Conservation (phyloP, 2,797 vertebrate species). For the Cynopterus sphinx region DNA sequence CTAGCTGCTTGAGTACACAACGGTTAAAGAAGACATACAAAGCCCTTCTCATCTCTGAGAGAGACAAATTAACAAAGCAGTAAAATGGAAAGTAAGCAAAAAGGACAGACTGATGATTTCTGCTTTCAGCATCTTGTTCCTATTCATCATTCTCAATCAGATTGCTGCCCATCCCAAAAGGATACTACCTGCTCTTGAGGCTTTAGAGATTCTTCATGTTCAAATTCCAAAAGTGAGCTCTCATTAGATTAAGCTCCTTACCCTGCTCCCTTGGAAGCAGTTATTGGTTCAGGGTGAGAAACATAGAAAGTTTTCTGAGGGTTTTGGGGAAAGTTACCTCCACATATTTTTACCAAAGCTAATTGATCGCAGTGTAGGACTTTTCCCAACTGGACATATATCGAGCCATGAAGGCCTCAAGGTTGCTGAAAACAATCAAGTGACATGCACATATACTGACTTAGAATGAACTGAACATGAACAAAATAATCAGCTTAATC, state of each 20-base stretch:
- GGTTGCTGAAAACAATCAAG: not conserved
- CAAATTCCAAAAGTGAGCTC: not conserved
- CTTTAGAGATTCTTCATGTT: not conserved
- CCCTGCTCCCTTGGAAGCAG: not conserved
- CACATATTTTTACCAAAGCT: not conserved
- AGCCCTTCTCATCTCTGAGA: not conserved
- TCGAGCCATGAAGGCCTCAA: not conserved
- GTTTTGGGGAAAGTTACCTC: not conserved
- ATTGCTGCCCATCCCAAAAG: accelerated
- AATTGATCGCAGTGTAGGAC: not conserved
- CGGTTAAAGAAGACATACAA: not conserved
- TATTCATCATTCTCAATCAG: not conserved
- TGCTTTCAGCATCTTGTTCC: not conserved
- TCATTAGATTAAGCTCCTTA: not conserved
- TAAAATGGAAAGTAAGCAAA: not conserved
- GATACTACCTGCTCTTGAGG: not conserved
- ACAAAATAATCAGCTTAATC: not conserved
- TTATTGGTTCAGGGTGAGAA: not conserved
- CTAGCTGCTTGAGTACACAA: not conserved
- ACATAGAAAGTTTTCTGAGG: not conserved
- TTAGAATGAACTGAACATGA: too few species aligned
- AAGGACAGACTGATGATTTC: not conserved
- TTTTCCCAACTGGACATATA: not conserved
- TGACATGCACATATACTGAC: not conserved
- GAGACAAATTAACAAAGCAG: not conserved